Conservation (phyloP, 2,888 invertebrate species). For the Ptychoptera contaminata region DNA sequence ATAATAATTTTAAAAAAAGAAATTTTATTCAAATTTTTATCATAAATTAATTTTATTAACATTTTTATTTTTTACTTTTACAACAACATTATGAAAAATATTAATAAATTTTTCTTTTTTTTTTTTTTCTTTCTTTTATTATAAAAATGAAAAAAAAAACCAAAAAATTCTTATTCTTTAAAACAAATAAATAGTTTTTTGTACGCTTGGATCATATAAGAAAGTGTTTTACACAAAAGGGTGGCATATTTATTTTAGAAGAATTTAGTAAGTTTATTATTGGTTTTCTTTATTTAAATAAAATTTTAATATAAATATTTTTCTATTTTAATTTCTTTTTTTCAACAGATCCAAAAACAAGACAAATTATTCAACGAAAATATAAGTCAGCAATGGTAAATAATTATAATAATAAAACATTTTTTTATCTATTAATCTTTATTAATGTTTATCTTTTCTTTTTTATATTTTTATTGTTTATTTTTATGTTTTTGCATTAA, state of each 20-base stretch:
- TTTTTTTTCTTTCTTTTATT: conserved; percentile 1
- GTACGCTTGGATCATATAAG: conserved; percentile 97
- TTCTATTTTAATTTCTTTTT: conserved; percentile 2
- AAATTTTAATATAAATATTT: not conserved
- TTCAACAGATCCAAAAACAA: conserved; percentile 88
- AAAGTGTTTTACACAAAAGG: conserved; percentile 99
- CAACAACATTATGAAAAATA: no score
- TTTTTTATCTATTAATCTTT: conserved; percentile 14
- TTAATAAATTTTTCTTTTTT: not conserved
- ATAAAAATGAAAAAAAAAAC: conserved; percentile 4
- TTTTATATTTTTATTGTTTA: not conserved
- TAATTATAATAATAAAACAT: conserved; percentile 14
- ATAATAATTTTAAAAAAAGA: no score
- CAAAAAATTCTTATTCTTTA: conserved; percentile 36
- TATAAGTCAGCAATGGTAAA: conserved; percentile 98
- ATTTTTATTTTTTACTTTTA: no score
- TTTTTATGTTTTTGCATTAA: not conserved
- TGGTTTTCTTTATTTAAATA: not conserved
- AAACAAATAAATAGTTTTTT: no score
- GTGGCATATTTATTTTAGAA: conserved; percentile 97
- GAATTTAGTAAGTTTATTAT: conserved; percentile 88
- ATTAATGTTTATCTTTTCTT: conserved; percentile 11
- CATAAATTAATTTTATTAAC: no score
- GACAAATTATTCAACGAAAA: conserved; percentile 89
- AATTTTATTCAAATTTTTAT: no score